Percentiles rank a stretch among this genome's conserved stretches.
Evolutionary conservation across 1,140 invertebrate genomes (phyloP).

Genomic region (Cyclina sinensis): DNA sequence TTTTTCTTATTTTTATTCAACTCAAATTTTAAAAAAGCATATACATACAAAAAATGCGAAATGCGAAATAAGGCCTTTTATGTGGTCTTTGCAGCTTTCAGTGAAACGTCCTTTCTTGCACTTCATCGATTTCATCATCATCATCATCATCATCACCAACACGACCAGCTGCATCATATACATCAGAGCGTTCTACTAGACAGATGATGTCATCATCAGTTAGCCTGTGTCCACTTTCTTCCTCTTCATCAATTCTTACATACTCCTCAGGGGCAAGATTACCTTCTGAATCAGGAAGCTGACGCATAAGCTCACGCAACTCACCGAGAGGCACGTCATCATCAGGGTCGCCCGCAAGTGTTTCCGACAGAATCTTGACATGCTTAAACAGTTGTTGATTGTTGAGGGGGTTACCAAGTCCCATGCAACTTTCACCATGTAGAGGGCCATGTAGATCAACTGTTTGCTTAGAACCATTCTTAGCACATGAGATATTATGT

Average conservation of each 20-base stretch:
- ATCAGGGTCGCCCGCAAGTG: neutral
- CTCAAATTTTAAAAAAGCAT: no score
- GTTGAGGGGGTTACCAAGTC: neutral
- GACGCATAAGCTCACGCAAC: neutral
- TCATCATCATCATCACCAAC: no score
- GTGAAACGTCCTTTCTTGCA: no score
- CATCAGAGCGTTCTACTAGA: no score
- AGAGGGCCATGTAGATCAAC: neutral
- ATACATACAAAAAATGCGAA: no score
- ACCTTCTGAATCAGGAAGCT: neutral
- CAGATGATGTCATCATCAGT: neutral
- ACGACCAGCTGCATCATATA: no score
- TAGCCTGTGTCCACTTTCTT: neutral
- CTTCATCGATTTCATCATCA: no score
- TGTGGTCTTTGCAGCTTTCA: no score
- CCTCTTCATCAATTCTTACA: neutral
- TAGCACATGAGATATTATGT: no score
- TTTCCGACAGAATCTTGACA: neutral
- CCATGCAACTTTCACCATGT: slow-evolving; percentile 25
- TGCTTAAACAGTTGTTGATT: slow-evolving; percentile 19
- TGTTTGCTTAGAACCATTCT: neutral
- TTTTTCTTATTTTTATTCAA: no score
- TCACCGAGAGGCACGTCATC: neutral
- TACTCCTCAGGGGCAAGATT: neutral
- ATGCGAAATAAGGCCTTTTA: no score